A percentile compares a stretch with the other conserved stretches of the same genome.
Evolutionary conservation across 2,888 invertebrate species (phyloP).

Genomic region (Helicoverpa assulta): DNA sequence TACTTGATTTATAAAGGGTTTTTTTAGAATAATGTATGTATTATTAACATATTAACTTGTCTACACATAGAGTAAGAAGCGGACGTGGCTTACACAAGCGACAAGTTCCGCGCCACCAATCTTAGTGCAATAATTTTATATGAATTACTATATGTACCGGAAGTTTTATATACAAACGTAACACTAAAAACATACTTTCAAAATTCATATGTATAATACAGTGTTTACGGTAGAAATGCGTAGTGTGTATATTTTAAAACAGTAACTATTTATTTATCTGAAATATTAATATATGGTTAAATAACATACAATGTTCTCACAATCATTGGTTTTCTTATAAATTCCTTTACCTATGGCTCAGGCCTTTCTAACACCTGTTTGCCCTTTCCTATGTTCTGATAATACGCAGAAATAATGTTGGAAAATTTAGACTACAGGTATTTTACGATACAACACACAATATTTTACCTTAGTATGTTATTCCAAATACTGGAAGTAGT

Average conservation of each 20-base stretch:
- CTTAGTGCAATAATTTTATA: conserved; percentile 73
- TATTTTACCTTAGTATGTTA: too few relatives aligned
- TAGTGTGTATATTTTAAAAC: conserved; percentile 75
- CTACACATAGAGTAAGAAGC: conserved; percentile 58
- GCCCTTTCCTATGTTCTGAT: too few relatives aligned
- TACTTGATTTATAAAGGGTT: conserved; percentile 58
- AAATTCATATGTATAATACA: conserved; percentile 78
- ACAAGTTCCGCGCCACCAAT: conserved; percentile 30
- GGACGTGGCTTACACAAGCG: conserved; percentile 13
- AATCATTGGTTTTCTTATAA: conserved; percentile 62
- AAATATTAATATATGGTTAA: conserved; percentile 85
- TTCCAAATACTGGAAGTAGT: too few relatives aligned
- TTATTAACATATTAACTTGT: conserved; percentile 54
- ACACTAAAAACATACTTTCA: conserved; percentile 56
- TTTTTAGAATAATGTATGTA: conserved; percentile 56
- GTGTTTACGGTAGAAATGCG: conserved; percentile 75
- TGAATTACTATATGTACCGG: conserved; percentile 55
- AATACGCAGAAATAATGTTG: too few relatives aligned
- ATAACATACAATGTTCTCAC: conserved; percentile 80
- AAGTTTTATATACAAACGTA: conserved; percentile 66
- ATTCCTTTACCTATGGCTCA: conserved; percentile 38
- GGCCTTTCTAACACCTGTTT: not conserved
- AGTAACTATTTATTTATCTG: conserved; percentile 83
- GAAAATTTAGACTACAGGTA: too few relatives aligned
- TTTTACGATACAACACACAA: too few relatives aligned